Conservation (phyloP, 2,113 vertebrate species). For the Taxidea taxus region DNA sequence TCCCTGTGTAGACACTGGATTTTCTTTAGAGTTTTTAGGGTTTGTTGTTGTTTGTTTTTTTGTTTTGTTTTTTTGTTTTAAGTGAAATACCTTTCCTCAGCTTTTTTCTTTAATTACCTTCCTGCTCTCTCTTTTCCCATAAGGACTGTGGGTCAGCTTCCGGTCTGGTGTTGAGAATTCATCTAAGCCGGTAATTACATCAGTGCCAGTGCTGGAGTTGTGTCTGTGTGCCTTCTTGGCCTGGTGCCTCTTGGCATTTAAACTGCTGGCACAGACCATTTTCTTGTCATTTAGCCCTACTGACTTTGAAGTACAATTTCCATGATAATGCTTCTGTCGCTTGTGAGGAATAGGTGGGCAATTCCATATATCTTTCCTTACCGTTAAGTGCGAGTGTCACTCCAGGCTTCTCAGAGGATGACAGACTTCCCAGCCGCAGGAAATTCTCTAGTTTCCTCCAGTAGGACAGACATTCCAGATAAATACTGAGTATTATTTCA, state of each 20-base stretch:
- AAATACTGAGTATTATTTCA: conserved; percentile 53
- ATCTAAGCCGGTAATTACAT: conserved; percentile 47
- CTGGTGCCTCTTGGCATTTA: conserved; percentile 11
- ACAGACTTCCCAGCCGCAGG: conserved; percentile 20
- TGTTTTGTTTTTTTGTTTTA: not conserved
- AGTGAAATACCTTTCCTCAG: conserved; percentile 40
- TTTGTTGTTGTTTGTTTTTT: not conserved
- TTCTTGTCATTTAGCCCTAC: conserved; percentile 4
- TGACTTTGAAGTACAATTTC: not conserved
- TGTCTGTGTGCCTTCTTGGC: conserved; percentile 36
- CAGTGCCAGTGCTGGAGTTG: conserved; percentile 20
- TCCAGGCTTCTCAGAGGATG: conserved; percentile 13
- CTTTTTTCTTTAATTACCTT: conserved; percentile 49
- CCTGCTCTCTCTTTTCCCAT: conserved; percentile 43
- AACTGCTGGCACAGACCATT: not conserved
- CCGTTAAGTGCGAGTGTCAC: not conserved
- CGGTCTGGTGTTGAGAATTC: not conserved
- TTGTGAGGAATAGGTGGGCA: not conserved
- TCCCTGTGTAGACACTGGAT: conserved; percentile 17
- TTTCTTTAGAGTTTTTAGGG: conserved; percentile 32
- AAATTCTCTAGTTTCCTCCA: conserved; percentile 54
- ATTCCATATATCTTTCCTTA: not conserved
- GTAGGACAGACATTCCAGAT: conserved; percentile 34
- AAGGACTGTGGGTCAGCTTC: conserved; percentile 42
- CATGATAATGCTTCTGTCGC: not conserved